Percentiles rank a stretch among this genome's conserved stretches.
These are phyloP conservation scores for Scarus forsteni DNA, from an alignment of 2,797 vertebrate genomes.

Conservation along the genomic window DNA sequence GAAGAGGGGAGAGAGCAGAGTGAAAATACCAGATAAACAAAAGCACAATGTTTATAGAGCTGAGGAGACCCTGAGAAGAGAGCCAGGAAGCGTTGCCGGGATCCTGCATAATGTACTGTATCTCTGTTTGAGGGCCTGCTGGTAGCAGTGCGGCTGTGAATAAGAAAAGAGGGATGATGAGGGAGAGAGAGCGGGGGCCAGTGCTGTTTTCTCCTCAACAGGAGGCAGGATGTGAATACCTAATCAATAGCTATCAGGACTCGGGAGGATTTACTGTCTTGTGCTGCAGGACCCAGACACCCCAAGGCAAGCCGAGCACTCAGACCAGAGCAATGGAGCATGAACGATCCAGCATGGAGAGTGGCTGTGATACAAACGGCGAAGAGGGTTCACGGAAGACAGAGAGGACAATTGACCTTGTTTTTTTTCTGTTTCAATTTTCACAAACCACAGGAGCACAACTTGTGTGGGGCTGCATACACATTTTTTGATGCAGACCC, in stretches of 20 bases:
- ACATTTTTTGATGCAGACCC: background rate
- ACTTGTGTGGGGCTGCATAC: background rate
- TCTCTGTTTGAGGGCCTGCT: slow-evolving; percentile 30
- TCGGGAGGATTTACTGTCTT: slow-evolving; percentile 70
- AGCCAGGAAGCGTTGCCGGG: slow-evolving; percentile 16
- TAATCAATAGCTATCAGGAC: slow-evolving; percentile 80
- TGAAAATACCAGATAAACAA: slow-evolving; percentile 47
- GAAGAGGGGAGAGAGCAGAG: slow-evolving; percentile 8
- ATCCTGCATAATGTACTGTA: slow-evolving; percentile 45
- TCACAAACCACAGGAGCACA: background rate
- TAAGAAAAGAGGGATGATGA: slow-evolving; percentile 55
- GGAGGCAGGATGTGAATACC: slow-evolving; percentile 73
- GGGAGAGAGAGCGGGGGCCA: slow-evolving; percentile 45
- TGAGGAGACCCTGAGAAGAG: slow-evolving; percentile 29
- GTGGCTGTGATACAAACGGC: slow-evolving; percentile 35
- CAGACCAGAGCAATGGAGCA: slow-evolving; percentile 72
- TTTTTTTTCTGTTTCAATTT: slow-evolving; percentile 10
- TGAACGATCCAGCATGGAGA: slow-evolving; percentile 25
- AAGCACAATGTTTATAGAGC: slow-evolving; percentile 44
- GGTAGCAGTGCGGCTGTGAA: slow-evolving; percentile 41
- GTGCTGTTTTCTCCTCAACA: slow-evolving; percentile 44
- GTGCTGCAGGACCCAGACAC: slow-evolving; percentile 66
- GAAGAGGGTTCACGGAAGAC: slow-evolving; percentile 25
- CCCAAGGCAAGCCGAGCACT: slow-evolving; percentile 53
- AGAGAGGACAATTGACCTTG: background rate